Conservation (phyloP, 1,140 invertebrate species). For the Fragariocoptes setiger region DNA sequence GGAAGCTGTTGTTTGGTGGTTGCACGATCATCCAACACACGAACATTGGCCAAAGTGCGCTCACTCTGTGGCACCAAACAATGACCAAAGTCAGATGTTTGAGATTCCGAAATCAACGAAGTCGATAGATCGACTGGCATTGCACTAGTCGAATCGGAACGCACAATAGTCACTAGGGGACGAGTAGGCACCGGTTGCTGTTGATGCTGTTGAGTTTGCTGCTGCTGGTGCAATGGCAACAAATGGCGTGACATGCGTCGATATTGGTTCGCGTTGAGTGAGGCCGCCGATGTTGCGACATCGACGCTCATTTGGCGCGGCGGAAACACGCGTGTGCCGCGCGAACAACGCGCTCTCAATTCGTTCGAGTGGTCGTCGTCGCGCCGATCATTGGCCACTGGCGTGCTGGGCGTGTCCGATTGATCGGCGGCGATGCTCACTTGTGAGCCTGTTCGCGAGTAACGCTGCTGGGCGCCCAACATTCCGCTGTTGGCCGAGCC, state of each 20-base stretch:
- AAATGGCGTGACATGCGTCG: background rate
- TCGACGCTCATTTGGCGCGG: background rate
- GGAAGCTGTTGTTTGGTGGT: background rate
- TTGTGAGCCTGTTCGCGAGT: background rate
- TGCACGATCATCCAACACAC: background rate
- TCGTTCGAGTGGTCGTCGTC: background rate
- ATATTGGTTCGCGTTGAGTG: background rate
- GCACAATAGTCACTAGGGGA: background rate
- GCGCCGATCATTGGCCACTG: background rate
- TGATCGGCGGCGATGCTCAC: too few species aligned
- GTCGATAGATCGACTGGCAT: background rate
- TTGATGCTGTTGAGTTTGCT: background rate
- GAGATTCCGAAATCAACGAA: background rate
- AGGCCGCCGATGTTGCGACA: background rate
- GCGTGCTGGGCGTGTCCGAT: background rate
- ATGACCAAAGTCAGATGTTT: background rate
- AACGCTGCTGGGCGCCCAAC: background rate
- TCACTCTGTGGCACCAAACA: background rate
- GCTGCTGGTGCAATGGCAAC: background rate
- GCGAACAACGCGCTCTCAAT: background rate
- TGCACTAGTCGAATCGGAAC: background rate
- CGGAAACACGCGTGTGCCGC: background rate
- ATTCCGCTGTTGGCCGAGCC: background rate
- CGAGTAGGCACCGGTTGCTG: background rate
- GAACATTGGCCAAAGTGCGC: background rate